Percentiles rank a stretch among this genome's conserved stretches.
Evolutionary conservation across 1,140 invertebrate genomes (phyloP).

Genomic region (Drosophila erecta): DNA sequence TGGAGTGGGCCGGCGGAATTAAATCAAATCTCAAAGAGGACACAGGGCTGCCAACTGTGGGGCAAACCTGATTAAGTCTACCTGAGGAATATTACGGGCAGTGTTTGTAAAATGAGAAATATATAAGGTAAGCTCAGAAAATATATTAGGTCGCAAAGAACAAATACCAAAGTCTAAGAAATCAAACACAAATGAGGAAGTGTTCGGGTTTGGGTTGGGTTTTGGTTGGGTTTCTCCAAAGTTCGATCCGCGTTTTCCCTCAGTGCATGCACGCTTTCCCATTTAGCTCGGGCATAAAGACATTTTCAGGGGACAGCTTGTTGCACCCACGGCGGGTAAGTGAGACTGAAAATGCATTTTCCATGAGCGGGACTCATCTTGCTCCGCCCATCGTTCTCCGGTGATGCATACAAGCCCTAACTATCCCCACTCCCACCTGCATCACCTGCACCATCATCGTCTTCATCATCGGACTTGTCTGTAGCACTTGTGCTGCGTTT

Average conservation of each 20-base stretch:
- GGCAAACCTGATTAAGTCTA: background rate
- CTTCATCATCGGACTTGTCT: constrained; percentile 42
- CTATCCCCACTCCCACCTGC: constrained; percentile 1
- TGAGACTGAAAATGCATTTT: constrained; percentile 43
- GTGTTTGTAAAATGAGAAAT: background rate
- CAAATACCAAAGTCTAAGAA: background rate
- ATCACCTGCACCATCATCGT: constrained; percentile 8
- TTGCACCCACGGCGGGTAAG: constrained; percentile 3
- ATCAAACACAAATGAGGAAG: background rate
- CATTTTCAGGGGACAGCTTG: constrained; percentile 4
- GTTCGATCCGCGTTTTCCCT: background rate
- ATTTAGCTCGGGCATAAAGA: background rate
- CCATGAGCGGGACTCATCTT: constrained; percentile 5
- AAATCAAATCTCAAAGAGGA: constrained; percentile 14
- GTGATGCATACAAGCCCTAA: background rate
- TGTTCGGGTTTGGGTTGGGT: too few relatives aligned
- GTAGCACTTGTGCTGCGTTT: constrained; percentile 31
- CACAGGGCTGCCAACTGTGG: background rate
- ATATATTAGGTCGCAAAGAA: background rate
- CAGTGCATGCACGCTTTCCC: background rate
- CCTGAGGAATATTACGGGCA: too few relatives aligned
- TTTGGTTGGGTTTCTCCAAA: too few relatives aligned
- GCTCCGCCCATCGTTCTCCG: background rate
- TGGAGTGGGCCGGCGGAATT: background rate
- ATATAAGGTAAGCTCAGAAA: too few relatives aligned